These are phyloP conservation scores for Melanophora roralis DNA, from an alignment of 2,888 invertebrate species.

Conservation along the genomic window DNA sequence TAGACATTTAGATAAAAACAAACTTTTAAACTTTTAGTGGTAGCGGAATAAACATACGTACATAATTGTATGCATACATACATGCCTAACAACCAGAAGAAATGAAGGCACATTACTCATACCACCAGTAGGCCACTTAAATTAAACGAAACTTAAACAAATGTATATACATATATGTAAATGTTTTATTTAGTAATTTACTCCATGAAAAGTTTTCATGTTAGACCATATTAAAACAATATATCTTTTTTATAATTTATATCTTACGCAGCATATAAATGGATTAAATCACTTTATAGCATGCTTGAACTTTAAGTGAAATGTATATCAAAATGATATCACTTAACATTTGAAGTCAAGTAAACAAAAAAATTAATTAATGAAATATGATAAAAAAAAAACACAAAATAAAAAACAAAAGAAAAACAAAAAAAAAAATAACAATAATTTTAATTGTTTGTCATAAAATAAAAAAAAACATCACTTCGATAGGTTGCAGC, in stretches of 20 bases:
- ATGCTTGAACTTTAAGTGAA: slow-evolving; percentile 8
- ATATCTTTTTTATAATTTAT: neutral
- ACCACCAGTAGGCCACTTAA: too few relatives aligned
- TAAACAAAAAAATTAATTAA: slow-evolving; percentile 5
- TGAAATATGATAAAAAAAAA: neutral
- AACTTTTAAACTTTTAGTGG: too few relatives aligned
- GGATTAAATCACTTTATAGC: neutral
- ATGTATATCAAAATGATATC: slow-evolving; percentile 27
- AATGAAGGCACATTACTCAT: neutral
- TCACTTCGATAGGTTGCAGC: too few relatives aligned
- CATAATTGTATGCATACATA: too few relatives aligned
- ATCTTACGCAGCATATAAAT: neutral
- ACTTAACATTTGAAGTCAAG: neutral
- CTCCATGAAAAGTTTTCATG: neutral
- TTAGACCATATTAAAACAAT: neutral
- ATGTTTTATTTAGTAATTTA: neutral
- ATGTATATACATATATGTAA: neutral
- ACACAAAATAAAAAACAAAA: neutral
- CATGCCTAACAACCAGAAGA: neutral
- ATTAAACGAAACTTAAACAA: too few relatives aligned
- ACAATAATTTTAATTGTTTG: slow-evolving; percentile 17
- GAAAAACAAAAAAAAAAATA: neutral
- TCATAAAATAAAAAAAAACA: neutral
- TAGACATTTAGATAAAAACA: neutral
- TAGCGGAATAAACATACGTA: too few relatives aligned